Percentiles rank a stretch among this genome's conserved stretches.
These are phyloP conservation scores for Thalassophryne amazonica DNA, from an alignment of 2,797 vertebrate species.

Conservation along the genomic window DNA sequence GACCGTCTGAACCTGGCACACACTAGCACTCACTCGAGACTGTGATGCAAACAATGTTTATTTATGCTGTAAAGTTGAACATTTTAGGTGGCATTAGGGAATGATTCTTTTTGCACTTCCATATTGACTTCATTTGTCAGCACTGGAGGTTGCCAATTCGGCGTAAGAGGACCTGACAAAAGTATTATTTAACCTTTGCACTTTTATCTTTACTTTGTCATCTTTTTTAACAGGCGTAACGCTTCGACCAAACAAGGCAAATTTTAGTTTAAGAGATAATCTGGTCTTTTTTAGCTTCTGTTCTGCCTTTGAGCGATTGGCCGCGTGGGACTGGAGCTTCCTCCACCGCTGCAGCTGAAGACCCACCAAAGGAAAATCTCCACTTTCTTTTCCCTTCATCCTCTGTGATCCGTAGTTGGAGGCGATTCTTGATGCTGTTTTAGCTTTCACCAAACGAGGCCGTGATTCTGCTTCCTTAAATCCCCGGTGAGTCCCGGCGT, in stretches of 20 bases:
- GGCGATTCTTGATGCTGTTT: conserved; percentile 2
- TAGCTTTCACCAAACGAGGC: conserved; percentile 8
- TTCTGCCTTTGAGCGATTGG: not conserved
- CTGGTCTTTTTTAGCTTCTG: not conserved
- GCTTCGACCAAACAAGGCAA: not conserved
- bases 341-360: not conserved
- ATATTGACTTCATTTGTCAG: no score
- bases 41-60: no score
- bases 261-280: conserved; percentile 24
- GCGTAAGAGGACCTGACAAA: no score
- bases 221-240: no score
- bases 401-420: conserved; percentile 13
- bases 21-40: no score
- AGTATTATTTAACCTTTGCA: no score
- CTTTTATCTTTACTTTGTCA: no score
- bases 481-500: conserved; percentile 19
- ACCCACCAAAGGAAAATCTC: conserved; percentile 16
- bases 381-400: conserved; percentile 12
- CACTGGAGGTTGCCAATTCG: no score
- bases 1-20: no score
- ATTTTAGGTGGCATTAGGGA: no score
- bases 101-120: no score
- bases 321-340: not conserved
- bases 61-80: no score
- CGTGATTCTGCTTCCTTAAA: conserved; percentile 41